Conservation (phyloP, 2,797 vertebrate genomes). For the Cyclura pinguis region DNA sequence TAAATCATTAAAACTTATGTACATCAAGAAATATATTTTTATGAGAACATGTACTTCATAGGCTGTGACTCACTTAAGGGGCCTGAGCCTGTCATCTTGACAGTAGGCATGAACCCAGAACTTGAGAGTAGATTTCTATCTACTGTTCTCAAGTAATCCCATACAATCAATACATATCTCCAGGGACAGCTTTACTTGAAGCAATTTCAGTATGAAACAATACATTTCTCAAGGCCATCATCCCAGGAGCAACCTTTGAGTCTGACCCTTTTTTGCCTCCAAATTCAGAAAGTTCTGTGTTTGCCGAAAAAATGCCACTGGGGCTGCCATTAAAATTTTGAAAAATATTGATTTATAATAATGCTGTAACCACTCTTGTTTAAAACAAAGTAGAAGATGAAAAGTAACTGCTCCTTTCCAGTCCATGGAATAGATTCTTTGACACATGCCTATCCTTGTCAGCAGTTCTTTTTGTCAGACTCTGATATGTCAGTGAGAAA, state of each 20-base stretch:
- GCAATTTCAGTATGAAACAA: background rate
- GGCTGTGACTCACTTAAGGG: background rate
- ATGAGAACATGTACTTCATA: background rate
- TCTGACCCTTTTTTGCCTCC: background rate
- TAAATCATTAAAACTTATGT: background rate
- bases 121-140: background rate
- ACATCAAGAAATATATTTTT: background rate
- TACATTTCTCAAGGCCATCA: background rate
- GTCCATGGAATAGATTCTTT: background rate
- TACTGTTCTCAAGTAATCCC: background rate
- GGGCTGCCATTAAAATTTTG: background rate
- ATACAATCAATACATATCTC: background rate
- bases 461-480: background rate
- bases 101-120: background rate
- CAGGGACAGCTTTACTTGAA: background rate
- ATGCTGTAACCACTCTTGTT: background rate
- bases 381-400: background rate
- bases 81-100: background rate
- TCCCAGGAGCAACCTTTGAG: background rate
- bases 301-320: background rate
- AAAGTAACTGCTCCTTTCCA: background rate
- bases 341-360: background rate
- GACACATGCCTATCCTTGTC: constrained; percentile 2
- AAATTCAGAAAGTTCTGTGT: background rate
- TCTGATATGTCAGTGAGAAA: background rate